These are phyloP conservation scores for Phycodurus eques DNA, from an alignment of 2,113 vertebrate genomes.

Conservation along the genomic window DNA sequence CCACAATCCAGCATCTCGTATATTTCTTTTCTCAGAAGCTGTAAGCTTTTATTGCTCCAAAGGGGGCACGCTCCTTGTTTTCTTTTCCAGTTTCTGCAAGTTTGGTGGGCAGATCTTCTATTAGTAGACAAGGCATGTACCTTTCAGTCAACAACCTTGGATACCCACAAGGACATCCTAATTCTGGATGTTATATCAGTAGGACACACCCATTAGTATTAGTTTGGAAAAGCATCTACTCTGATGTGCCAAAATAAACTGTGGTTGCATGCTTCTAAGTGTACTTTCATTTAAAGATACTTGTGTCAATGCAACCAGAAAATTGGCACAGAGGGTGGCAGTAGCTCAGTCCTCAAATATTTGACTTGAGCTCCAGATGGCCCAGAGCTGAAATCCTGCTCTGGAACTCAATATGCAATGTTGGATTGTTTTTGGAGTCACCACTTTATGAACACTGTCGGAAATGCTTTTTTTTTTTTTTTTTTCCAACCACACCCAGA, in stretches of 20 bases:
- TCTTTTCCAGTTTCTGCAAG: not conserved
- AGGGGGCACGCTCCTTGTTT: not conserved
- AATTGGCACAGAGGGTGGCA: not conserved
- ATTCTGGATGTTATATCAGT: not conserved
- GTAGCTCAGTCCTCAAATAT: not conserved
- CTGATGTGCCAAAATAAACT: not conserved
- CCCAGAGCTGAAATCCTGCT: not conserved
- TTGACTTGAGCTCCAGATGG: not conserved
- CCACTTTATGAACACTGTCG: not conserved
- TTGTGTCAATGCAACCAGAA: conserved; percentile 2
- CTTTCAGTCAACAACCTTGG: not conserved
- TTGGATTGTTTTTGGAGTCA: not conserved
- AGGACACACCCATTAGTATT: not conserved
- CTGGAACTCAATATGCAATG: not conserved
- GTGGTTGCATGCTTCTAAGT: not conserved
- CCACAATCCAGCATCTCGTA: not conserved
- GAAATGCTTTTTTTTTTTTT: not conserved
- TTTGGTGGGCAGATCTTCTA: not conserved
- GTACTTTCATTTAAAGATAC: not conserved
- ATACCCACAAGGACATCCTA: not conserved
- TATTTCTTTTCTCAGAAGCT: not conserved
- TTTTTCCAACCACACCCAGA: not conserved
- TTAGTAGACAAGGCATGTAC: not conserved
- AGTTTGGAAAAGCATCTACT: not conserved
- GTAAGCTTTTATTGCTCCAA: not conserved